A percentile compares a stretch with the other conserved stretches of the same genome.
These are phyloP conservation scores for Kryptolebias marmoratus DNA, from an alignment of 2,113 vertebrate genomes.

Conservation along the genomic window DNA sequence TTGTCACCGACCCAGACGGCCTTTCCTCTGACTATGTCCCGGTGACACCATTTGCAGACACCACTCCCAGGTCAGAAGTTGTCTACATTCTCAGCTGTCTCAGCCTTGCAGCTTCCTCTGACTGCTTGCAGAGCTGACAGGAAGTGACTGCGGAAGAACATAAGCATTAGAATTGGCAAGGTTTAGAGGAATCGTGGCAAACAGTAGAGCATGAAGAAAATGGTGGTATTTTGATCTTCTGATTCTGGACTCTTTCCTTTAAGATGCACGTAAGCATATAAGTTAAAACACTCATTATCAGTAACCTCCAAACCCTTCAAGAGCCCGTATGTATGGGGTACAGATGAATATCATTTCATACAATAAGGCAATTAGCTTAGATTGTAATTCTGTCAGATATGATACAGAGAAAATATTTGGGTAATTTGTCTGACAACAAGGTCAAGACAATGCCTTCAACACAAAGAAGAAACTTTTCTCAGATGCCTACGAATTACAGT, in stretches of 20 bases:
- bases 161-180: constrained; percentile 36
- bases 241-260: constrained; percentile 44
- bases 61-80: constrained; percentile 12
- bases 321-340: constrained; percentile 5
- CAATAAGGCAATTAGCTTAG: neutral
- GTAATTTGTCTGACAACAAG: neutral
- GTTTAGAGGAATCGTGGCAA: constrained; percentile 6
- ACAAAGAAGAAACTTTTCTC: constrained; percentile 43
- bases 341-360: neutral
- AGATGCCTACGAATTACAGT: constrained; percentile 26
- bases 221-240: constrained; percentile 56
- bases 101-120: constrained; percentile 34
- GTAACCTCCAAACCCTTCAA: neutral
- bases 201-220: constrained; percentile 16
- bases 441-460: constrained; percentile 21
- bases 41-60: constrained; percentile 5
- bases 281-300: constrained; percentile 22
- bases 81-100: constrained; percentile 32
- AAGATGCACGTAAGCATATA: constrained; percentile 61
- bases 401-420: neutral
- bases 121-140: constrained; percentile 54
- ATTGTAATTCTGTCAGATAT: neutral
- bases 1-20: constrained; percentile 23
- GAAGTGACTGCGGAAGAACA: constrained; percentile 50
- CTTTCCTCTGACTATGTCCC: constrained; percentile 11